Percentiles rank a stretch among this genome's conserved stretches.
phyloP scores from a whole-genome alignment of 1,140 invertebrate genomes.

The Drosophila santomea region DNA sequence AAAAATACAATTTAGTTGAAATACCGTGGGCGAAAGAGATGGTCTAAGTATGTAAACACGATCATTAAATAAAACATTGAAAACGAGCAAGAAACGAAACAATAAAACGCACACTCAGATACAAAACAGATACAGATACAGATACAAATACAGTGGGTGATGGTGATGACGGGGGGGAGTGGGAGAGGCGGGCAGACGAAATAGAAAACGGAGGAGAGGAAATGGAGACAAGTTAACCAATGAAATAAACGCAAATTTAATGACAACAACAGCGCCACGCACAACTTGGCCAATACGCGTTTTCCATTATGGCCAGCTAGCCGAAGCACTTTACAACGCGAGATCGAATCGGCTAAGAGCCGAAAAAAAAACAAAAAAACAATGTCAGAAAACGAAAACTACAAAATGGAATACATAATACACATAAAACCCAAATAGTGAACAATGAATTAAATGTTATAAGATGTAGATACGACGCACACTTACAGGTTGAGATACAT shows the following conservation, averaged over 20 bases:
- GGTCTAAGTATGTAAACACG: constrained; percentile 71
- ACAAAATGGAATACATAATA: constrained; percentile 74
- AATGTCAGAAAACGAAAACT: constrained; percentile 64
- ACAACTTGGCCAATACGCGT: constrained; percentile 79
- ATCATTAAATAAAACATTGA: constrained; percentile 74
- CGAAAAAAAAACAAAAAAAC: not conserved
- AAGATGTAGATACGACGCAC: constrained; percentile 41
- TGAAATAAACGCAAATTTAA: constrained; percentile 83
- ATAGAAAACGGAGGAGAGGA: constrained; percentile 41
- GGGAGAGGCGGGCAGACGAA: constrained; percentile 46
- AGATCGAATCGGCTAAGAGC: constrained; percentile 35
- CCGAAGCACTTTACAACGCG: constrained; percentile 45
- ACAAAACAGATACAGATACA: constrained; percentile 6
- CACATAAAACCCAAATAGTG: constrained; percentile 57
- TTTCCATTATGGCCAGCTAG: constrained; percentile 59
- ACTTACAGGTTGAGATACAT: constrained; percentile 17
- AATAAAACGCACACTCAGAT: constrained; percentile 52
- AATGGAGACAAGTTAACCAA: constrained; percentile 78
- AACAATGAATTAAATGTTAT: constrained; percentile 68
- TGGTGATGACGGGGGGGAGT: constrained; percentile 2
- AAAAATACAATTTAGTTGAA: constrained; percentile 47
- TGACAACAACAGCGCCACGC: constrained; percentile 72
- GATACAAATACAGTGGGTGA: no score
- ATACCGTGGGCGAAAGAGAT: constrained; percentile 67
- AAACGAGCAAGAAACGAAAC: constrained; percentile 63